These are phyloP conservation scores for Phyllotis vaccarum DNA, from an alignment of 2,797 vertebrate species.

Conservation along the genomic window DNA sequence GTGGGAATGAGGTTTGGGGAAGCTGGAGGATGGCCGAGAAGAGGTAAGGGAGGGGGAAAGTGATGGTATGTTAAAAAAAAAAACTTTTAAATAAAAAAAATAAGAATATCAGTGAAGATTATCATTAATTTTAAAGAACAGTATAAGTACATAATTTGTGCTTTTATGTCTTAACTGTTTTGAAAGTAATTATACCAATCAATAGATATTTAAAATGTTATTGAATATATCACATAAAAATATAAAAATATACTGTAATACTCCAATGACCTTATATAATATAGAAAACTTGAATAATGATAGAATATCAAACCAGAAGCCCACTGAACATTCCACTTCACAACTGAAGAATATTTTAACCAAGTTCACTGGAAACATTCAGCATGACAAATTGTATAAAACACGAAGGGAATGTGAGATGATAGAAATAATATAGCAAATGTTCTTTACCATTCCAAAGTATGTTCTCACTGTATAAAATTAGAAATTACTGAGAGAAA, in stretches of 20 bases:
- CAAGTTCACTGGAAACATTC: not conserved
- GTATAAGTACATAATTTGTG: not conserved
- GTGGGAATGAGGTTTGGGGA: too few species aligned
- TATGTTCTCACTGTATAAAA: not conserved
- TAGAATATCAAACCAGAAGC: not conserved
- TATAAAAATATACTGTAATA: not conserved
- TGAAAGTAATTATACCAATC: not conserved
- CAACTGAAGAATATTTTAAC: not conserved
- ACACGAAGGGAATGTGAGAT: not conserved
- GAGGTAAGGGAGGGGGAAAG: too few species aligned
- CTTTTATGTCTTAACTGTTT: constrained; percentile 1
- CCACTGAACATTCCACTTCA: not conserved
- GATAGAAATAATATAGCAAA: not conserved
- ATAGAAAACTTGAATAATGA: not conserved
- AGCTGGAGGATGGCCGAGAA: too few species aligned
- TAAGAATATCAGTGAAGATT: not conserved
- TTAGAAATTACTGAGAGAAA: not conserved
- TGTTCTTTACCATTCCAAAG: not conserved
- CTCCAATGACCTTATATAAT: not conserved
- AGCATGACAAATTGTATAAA: not conserved
- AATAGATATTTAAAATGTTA: not conserved
- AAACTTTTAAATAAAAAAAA: too few species aligned
- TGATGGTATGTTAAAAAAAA: too few species aligned
- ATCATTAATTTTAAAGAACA: not conserved
- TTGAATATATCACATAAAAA: constrained; percentile 21